Percentiles rank a stretch among this genome's conserved stretches.
phyloP scores from a whole-genome alignment of 53 echinoderm and acorn worm species.

The Luidia sarsii region DNA sequence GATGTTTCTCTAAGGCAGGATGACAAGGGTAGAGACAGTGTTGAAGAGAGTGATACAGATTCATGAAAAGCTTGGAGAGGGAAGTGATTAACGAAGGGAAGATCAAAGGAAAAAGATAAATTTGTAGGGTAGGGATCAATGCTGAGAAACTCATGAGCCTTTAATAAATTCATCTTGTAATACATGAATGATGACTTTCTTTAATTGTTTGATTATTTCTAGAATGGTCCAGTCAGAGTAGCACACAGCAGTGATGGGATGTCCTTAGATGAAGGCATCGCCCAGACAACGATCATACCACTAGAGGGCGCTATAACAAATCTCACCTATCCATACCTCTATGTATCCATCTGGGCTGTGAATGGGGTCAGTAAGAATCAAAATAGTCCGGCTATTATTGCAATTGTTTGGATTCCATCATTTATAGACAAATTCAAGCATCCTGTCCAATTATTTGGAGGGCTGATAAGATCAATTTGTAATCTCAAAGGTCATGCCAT shows the following conservation, averaged over 20 bases:
- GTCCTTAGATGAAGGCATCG: constrained; percentile 33
- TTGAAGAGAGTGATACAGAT: too few species aligned
- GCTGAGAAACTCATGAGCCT: neutral
- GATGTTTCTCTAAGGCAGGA: too few species aligned
- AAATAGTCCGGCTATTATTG: too few species aligned
- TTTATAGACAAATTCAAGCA: neutral
- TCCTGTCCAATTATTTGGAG: neutral
- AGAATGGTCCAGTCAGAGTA: constrained; percentile 38
- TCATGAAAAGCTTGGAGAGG: too few species aligned
- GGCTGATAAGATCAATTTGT: neutral
- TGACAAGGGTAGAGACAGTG: too few species aligned
- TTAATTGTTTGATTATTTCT: neutral
- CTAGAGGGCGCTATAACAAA: constrained; percentile 20
- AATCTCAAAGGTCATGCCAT: too few species aligned
- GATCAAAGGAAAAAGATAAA: too few species aligned
- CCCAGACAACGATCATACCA: constrained; percentile 27
- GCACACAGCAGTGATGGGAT: constrained; percentile 33
- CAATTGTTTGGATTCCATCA: neutral
- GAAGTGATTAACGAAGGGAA: too few species aligned
- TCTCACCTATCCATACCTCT: neutral
- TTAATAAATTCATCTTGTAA: neutral
- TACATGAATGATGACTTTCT: neutral
- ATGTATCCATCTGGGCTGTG: constrained; percentile 53
- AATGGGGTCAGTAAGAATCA: constrained; percentile 35
- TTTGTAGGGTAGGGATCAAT: too few species aligned